phyloP scores from a whole-genome alignment of 2,797 vertebrate genomes.

The Gobio occitaniae region DNA sequence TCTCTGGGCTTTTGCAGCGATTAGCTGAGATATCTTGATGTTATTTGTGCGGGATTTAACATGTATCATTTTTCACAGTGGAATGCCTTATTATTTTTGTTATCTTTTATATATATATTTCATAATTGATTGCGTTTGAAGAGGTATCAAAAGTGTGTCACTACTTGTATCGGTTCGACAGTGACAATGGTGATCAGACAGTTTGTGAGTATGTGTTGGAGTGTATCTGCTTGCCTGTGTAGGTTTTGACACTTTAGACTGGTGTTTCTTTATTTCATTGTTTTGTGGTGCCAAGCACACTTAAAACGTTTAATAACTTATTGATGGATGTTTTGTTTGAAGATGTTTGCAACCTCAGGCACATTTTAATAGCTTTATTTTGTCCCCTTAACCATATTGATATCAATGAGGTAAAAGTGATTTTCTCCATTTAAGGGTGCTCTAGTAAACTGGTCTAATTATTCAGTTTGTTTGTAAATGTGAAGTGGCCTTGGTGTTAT shows the following conservation, averaged over 20 bases:
- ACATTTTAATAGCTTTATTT: constrained; percentile 57
- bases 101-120: constrained; percentile 51
- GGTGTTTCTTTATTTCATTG: constrained; percentile 43
- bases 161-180: constrained; percentile 40
- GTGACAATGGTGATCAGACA: constrained; percentile 53
- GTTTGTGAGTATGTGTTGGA: constrained; percentile 43
- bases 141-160: constrained; percentile 47
- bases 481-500: constrained; percentile 37
- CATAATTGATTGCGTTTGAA: constrained; percentile 60
- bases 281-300: constrained; percentile 70
- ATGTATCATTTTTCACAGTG: constrained; percentile 61
- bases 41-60: constrained; percentile 48
- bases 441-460: constrained; percentile 55
- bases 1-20: constrained; percentile 86
- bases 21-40: constrained; percentile 83
- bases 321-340: constrained; percentile 67
- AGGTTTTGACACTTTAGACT: constrained; percentile 52
- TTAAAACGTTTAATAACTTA: constrained; percentile 77
- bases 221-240: constrained; percentile 48
- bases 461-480: constrained; percentile 39
- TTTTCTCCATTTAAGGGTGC: constrained; percentile 14
- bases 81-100: constrained; percentile 77
- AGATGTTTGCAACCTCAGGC: constrained; percentile 50
- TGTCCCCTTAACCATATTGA: constrained; percentile 30
- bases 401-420: constrained; percentile 10